Conservation (phyloP, 2,113 vertebrate species). For the Grammomys dolichurus region DNA sequence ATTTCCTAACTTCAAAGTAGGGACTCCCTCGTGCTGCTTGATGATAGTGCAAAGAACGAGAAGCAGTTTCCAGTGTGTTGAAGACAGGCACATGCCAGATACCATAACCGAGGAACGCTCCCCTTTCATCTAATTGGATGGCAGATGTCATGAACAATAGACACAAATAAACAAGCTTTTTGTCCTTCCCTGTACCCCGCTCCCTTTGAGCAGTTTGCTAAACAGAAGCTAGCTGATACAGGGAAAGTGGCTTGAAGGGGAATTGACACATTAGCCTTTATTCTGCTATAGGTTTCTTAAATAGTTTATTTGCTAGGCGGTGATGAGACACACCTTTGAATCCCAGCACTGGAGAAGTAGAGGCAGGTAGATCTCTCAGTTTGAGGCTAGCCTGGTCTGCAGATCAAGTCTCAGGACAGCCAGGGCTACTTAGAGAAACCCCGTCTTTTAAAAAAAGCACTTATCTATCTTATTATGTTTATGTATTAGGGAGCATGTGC, state of each 20-base stretch:
- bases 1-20: background rate
- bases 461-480: background rate
- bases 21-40: background rate
- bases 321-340: background rate
- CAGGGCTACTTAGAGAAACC: background rate
- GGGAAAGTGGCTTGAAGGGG: background rate
- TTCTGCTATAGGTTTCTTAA: background rate
- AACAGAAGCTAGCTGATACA: background rate
- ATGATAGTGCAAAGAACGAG: background rate
- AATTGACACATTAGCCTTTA: background rate
- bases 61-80: background rate
- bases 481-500: background rate
- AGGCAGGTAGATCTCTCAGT: background rate
- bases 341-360: background rate
- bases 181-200: slow-evolving; percentile 5
- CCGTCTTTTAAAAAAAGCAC: background rate
- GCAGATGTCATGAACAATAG: background rate
- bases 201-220: background rate
- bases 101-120: background rate
- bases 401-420: background rate
- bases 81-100: background rate
- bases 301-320: background rate
- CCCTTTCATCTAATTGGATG: background rate
- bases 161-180: background rate
- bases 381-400: background rate